Base-by-base conservation (phyloP, 1,140 invertebrate species). In the Choristoneura fumiferana region DNA sequence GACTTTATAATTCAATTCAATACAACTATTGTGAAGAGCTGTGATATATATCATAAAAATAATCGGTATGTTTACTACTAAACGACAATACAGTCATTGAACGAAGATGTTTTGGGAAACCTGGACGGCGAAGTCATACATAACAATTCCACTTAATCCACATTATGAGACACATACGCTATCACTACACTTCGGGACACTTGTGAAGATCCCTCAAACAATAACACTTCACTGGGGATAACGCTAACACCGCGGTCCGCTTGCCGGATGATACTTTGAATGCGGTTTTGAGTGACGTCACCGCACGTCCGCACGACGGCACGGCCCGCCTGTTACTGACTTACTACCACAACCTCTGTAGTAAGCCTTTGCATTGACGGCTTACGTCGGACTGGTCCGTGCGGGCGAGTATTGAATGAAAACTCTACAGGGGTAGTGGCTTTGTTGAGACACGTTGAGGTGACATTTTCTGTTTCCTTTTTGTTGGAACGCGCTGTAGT, bases 401-500 rank as follows among this genome's bases (percentile, higher is more conserved):
- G 43, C 18, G 63, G 36, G 17, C 58, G 60, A 54, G 58, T 78
- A 76, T 81, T 86, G 78, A 86, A 86, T 86, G 83, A 76, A 86
- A 73, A 22, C 35, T n/a, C n/a, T n/a, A 12, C 13, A 34, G 17
- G 22, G 39, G 10, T 34, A 43, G 33, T 17, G 43, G 22, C 22
- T 29, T 29, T 34, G 22, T 43, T 5, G n/a, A 15, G 14, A 37
- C n/a, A n/a, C n/a, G n/a, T n/a, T 17, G 40, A 14, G 9, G 10
- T n/a, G n/a, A n/a, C n/a, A n/a, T 43, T 43, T 8, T 17, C 13
- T 15, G 15, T 8, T 43, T 43, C 17, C 1, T 43, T 22, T 29
- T 29, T 29, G 22, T 29, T 3, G 22, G 22, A 29, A 3, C 22
- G 22, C 22, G 22, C 22, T 29, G 22, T 29, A n/a, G n/a, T n/a